Evolutionary conservation across 2,797 vertebrate species (phyloP), one percentile per base, ranked within the genome.

Genomic region (Phrynocephalus forsythii): DNA sequence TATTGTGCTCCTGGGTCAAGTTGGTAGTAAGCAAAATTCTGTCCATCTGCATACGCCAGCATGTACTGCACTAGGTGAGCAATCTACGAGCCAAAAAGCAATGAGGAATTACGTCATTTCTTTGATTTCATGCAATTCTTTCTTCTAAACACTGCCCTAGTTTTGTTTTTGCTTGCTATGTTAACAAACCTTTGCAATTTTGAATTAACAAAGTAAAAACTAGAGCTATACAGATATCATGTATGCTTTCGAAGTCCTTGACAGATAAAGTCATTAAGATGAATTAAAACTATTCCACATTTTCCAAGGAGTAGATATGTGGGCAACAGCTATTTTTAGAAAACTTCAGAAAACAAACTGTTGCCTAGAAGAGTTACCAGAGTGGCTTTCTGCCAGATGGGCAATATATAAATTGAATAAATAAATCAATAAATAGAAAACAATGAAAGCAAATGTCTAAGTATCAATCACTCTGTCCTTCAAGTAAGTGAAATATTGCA

Each of bases 251-350:
- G 26, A 88, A 84, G 48, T 75, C 77, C 76, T 66, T 60, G 67
- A 80, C 60, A 48, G 68, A 80, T 72, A 60, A 80, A 71, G 50
- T 6, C 28, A 67, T 67, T 68, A 68, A 78, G n/a, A 83, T 83
- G 68, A 79, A 79, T 79, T 84, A 83, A 71, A 71, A 71, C 52
- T 63, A 3, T 87, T 83, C 71, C 18, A 83, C 30, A 71, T 88
- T 83, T 88, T 60, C 30, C 79, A 78, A 79, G 26, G 38, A 79
- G 20, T 66, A 67, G 24, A 82, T 76, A 87, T 48, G 84, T 8
- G 79, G 30, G 33, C 33, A 84, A 63, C 2, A 24, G 18, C n/a
- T 88, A 79, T 60, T 63, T 83, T 79, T 9, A 56, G 52, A 83
- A 88, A 72, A 83, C 82, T 48, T 83, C 67, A 63, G 20, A 48